Conservation (phyloP, 2,888 invertebrate genomes). For the Melinaea marsaeus region DNA sequence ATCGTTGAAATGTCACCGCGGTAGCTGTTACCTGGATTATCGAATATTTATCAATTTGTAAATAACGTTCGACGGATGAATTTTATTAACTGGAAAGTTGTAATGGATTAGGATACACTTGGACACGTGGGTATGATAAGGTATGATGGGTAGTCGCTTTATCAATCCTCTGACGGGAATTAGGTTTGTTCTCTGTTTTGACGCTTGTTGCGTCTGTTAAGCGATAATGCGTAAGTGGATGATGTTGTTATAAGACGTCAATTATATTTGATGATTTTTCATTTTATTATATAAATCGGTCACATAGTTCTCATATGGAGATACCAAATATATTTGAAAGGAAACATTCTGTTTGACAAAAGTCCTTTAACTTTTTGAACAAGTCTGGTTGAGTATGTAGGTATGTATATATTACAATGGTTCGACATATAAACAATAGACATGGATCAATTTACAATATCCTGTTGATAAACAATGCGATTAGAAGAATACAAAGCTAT, state of each 20-base stretch:
- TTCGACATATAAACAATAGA: constrained; percentile 21
- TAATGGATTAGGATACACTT: constrained; percentile 54
- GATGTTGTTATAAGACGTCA: constrained; percentile 2
- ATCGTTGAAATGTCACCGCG: constrained; percentile 40
- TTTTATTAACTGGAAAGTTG: constrained; percentile 62
- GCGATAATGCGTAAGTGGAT: constrained; percentile 21
- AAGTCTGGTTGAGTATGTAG: neutral
- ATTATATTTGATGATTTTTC: neutral
- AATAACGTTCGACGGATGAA: constrained; percentile 54
- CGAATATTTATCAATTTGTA: constrained; percentile 60
- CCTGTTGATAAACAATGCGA: constrained; percentile 32
- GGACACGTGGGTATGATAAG: constrained; percentile 48
- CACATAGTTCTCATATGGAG: too few species aligned
- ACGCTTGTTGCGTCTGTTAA: constrained; percentile 28
- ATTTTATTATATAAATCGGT: too few species aligned
- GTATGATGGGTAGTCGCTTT: constrained; percentile 47
- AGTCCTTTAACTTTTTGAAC: too few species aligned
- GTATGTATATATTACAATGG: neutral
- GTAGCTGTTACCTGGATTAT: constrained; percentile 49
- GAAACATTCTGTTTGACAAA: too few species aligned
- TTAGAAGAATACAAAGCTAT: constrained; percentile 35
- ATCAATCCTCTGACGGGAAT: constrained; percentile 33
- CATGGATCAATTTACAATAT: constrained; percentile 28
- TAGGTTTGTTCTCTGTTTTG: constrained; percentile 28
- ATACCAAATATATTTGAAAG: too few species aligned